phyloP scores from a whole-genome alignment of 2,113 vertebrate species.

The Syngnathus scovelli region DNA sequence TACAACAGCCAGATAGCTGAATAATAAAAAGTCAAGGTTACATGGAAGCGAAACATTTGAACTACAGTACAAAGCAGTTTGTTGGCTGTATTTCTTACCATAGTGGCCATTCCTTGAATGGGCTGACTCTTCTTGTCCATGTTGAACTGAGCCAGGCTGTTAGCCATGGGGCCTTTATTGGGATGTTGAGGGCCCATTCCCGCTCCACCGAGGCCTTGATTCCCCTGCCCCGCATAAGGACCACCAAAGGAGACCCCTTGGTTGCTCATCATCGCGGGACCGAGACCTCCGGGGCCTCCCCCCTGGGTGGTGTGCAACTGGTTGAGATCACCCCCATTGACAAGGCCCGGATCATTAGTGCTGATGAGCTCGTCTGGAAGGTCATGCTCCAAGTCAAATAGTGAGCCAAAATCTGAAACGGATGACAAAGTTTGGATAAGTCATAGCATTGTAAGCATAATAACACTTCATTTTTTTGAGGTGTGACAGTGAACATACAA shows the following conservation, averaged over 20 bases:
- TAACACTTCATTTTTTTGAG: not conserved
- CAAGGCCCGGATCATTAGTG: conserved; percentile 83
- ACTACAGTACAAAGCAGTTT: not conserved
- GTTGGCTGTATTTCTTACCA: conserved; percentile 74
- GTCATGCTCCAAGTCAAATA: conserved; percentile 96
- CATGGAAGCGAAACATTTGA: too few relatives aligned
- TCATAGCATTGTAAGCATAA: not conserved
- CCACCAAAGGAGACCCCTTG: conserved; percentile 81
- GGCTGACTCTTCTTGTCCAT: conserved; percentile 91
- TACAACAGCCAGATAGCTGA: not conserved
- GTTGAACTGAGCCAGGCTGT: conserved; percentile 84
- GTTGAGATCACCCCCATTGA: conserved; percentile 90
- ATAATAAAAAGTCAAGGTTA: not conserved
- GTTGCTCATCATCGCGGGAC: conserved; percentile 84
- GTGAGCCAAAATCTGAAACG: conserved; percentile 87
- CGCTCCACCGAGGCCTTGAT: conserved; percentile 80
- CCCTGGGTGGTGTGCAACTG: conserved; percentile 88
- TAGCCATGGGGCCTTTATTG: conserved; percentile 85
- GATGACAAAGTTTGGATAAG: conserved; percentile 23
- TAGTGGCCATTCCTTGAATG: conserved; percentile 82
- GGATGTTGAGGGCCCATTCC: conserved; percentile 89
- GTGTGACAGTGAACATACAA: not conserved
- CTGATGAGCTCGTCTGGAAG: conserved; percentile 97
- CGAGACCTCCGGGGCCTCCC: conserved; percentile 65
- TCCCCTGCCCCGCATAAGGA: conserved; percentile 82